phyloP scores from a whole-genome alignment of 2,888 invertebrate species.

The Octonoba sinensis region DNA sequence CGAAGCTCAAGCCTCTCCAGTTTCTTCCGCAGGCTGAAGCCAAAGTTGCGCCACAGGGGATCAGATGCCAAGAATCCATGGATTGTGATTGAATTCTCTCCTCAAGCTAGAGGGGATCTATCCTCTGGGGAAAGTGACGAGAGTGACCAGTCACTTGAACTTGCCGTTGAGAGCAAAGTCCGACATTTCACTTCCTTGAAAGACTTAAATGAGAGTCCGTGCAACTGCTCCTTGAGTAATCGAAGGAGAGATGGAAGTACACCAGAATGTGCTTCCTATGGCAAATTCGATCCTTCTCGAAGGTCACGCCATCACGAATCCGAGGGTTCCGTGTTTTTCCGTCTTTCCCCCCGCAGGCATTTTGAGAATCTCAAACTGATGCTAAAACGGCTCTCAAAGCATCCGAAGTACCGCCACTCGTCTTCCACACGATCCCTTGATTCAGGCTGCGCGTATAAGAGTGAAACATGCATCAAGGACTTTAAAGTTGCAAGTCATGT shows the following conservation, averaged over 20 bases:
- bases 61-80: constrained; percentile 65
- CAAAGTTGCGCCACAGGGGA: constrained; percentile 61
- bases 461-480: constrained; percentile 46
- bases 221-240: constrained; percentile 50
- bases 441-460: constrained; percentile 33
- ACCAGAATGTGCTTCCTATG: constrained; percentile 34
- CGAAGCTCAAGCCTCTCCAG: constrained; percentile 63
- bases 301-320: constrained; percentile 27
- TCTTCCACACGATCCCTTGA: constrained; percentile 33
- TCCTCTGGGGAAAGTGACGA: constrained; percentile 48
- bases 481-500: constrained; percentile 18
- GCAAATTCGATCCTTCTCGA: constrained; percentile 12
- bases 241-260: constrained; percentile 31
- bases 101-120: constrained; percentile 51
- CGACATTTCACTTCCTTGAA: constrained; percentile 56
- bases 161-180: constrained; percentile 57
- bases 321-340: constrained; percentile 48
- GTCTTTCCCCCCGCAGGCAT: constrained; percentile 45
- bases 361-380: constrained; percentile 54
- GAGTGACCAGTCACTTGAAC: constrained; percentile 64
- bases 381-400: constrained; percentile 45
- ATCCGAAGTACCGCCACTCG: constrained; percentile 28
- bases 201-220: constrained; percentile 32
- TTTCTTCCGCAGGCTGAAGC: constrained; percentile 64
- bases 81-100: constrained; percentile 66